phyloP scores from a whole-genome alignment of 23 tunicate genomes.

The Oikopleura albicans region DNA sequence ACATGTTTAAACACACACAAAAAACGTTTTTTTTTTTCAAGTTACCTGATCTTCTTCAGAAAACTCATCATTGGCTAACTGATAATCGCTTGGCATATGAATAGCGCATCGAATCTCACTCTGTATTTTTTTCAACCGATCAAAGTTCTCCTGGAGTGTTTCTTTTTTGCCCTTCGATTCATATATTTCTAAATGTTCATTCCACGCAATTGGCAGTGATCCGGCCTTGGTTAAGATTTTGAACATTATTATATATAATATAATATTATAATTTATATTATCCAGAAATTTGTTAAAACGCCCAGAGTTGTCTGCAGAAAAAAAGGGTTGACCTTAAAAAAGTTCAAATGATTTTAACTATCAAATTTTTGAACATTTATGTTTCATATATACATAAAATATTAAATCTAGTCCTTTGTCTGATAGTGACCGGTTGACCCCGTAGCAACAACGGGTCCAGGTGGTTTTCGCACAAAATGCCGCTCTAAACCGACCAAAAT shows the following conservation, averaged over 20 bases:
- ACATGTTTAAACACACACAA: no score
- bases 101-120: neutral
- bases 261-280: no score
- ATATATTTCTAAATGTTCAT: neutral
- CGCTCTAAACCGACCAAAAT: neutral
- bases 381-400: no score
- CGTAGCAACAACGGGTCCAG: slow-evolving; percentile 2
- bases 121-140: neutral
- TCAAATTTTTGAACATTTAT: no score
- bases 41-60: neutral
- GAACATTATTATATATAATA: no score
- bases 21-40: no score
- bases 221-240: no score
- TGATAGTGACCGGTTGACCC: slow-evolving; percentile 10
- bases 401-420: no score
- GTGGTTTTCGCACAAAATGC: slow-evolving; percentile 13
- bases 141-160: neutral
- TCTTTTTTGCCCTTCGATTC: neutral
- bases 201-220: neutral
- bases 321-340: no score
- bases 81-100: neutral
- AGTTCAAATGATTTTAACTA: no score
- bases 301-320: no score
- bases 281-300: no score
- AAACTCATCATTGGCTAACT: neutral